Percentiles rank a stretch among this genome's conserved stretches.
phyloP scores from a whole-genome alignment of 1,140 invertebrate species.

The Cardiocondyla obscurior region DNA sequence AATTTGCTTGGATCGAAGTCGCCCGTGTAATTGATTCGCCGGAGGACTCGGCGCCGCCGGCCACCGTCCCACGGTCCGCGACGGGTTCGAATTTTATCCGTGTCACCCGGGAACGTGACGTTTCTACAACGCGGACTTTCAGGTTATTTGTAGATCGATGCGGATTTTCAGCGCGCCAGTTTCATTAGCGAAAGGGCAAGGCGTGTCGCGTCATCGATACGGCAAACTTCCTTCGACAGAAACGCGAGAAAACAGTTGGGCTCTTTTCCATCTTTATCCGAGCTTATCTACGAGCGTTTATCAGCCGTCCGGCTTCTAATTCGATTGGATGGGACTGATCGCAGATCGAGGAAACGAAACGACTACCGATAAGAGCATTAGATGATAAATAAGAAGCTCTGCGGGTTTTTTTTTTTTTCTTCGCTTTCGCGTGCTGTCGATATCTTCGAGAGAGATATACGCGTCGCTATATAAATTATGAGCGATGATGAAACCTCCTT shows the following conservation, averaged over 20 bases:
- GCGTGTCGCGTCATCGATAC: constrained; percentile 47
- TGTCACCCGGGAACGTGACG: constrained; percentile 26
- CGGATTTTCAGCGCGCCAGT: constrained; percentile 14
- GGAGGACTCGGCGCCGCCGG: background rate
- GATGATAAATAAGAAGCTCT: constrained; percentile 79
- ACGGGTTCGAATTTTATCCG: constrained; percentile 2
- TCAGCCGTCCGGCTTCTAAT: constrained; percentile 48
- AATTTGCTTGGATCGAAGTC: constrained; percentile 15
- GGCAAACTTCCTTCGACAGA: constrained; percentile 8
- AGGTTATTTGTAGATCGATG: constrained; percentile 23
- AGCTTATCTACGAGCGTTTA: constrained; percentile 32
- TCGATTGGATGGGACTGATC: constrained; percentile 61
- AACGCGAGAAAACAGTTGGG: constrained; percentile 29
- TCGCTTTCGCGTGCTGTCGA: constrained; percentile 65
- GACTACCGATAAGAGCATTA: constrained; percentile 76
- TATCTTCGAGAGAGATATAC: constrained; percentile 57
- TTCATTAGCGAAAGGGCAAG: constrained; percentile 44
- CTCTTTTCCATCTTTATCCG: constrained; percentile 41
- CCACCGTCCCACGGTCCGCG: too few relatives aligned
- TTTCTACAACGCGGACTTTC: constrained; percentile 5
- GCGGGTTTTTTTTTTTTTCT: constrained; percentile 45
- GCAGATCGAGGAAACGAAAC: background rate
- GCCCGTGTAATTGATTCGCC: constrained; percentile 36
- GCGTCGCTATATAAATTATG: constrained; percentile 26
- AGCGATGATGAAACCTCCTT: background rate